Percentiles rank a stretch among this genome's conserved stretches.
Evolutionary conservation across 2,888 invertebrate genomes (phyloP).

Genomic region (Autographa pulchrina): DNA sequence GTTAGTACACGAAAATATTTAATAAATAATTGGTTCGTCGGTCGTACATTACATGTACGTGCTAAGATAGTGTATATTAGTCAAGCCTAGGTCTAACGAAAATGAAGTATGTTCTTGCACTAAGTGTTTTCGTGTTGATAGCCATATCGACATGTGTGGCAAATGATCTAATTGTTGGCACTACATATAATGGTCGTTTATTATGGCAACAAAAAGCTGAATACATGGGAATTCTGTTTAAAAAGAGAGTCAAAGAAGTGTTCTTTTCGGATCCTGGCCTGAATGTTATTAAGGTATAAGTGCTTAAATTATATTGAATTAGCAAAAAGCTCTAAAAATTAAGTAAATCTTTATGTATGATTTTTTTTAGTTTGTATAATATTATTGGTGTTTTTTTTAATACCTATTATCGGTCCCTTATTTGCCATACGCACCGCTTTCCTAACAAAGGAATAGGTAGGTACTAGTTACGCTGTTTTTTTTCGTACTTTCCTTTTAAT

Average conservation of each 20-base stretch:
- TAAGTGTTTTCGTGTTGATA: slow-evolving; percentile 64
- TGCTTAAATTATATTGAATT: background rate
- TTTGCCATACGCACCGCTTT: too few species aligned
- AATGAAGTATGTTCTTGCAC: slow-evolving; percentile 70
- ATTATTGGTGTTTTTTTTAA: too few species aligned
- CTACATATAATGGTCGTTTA: slow-evolving; percentile 70
- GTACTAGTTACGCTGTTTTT: background rate
- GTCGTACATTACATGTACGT: background rate
- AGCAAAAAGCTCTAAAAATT: background rate
- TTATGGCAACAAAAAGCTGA: slow-evolving; percentile 76
- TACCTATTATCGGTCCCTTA: too few species aligned
- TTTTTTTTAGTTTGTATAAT: too few species aligned
- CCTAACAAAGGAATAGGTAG: too few species aligned
- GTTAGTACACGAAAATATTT: background rate
- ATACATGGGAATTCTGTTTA: slow-evolving; percentile 75
- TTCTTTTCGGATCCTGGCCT: slow-evolving; percentile 76
- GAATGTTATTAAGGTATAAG: slow-evolving; percentile 59
- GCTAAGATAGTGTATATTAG: background rate
- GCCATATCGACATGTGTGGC: slow-evolving; percentile 67
- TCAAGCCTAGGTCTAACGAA: slow-evolving; percentile 10
- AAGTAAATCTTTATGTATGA: background rate
- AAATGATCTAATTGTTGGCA: slow-evolving; percentile 74
- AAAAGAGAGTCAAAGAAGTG: slow-evolving; percentile 77
- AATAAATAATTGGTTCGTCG: background rate
- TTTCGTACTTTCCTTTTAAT: background rate